Conservation (phyloP, 2,797 vertebrate genomes). For the Pachyuromys duprasi region DNA sequence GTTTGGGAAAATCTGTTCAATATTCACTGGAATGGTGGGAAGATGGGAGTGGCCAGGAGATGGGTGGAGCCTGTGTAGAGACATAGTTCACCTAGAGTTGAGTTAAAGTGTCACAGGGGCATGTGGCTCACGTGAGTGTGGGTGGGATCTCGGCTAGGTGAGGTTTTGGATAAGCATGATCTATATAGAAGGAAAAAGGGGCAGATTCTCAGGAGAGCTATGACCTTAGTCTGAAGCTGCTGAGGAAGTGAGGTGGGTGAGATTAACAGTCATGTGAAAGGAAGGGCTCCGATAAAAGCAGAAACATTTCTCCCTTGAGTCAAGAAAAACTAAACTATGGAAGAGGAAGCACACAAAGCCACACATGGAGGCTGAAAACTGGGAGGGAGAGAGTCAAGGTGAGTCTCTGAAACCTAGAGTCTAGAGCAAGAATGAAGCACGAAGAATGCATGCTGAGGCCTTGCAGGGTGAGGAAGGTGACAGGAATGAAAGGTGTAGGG, state of each 20-base stretch:
- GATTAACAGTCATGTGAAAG: neutral
- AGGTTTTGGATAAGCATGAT: neutral
- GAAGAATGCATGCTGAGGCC: neutral
- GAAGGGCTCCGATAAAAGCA: neutral
- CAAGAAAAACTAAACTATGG: neutral
- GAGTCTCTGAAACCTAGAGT: neutral
- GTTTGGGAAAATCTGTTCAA: neutral
- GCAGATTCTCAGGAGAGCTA: accelerated
- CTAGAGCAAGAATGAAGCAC: accelerated
- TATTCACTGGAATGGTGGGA: neutral
- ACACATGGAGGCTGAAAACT: neutral
- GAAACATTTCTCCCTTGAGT: neutral
- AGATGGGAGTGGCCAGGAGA: neutral
- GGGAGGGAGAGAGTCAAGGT: neutral
- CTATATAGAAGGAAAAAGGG: neutral
- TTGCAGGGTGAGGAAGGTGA: neutral
- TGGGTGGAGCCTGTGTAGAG: neutral
- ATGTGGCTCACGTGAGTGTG: neutral
- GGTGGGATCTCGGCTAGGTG: neutral
- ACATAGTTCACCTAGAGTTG: neutral
- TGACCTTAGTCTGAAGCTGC: neutral
- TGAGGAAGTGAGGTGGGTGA: neutral
- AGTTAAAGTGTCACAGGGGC: neutral
- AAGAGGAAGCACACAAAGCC: neutral
- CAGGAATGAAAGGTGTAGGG: accelerated